Percentiles rank a stretch among this genome's conserved stretches.
Evolutionary conservation across 2,113 vertebrate species (phyloP).

Genomic region (Todiramphus chloris): DNA sequence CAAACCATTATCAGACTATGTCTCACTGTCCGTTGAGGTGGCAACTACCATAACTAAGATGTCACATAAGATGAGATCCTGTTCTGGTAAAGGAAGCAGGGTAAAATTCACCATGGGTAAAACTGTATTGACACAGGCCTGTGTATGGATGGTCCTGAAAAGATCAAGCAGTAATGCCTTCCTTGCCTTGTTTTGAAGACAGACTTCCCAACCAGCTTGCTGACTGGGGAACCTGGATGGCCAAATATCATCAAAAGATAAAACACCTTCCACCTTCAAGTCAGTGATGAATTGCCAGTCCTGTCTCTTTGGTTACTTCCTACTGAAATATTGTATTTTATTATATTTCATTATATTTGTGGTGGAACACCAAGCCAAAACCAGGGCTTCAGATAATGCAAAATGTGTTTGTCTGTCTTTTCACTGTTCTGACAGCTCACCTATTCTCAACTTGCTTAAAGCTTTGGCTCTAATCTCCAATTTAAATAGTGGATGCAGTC

Average conservation of each 20-base stretch:
- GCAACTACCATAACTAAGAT: neutral
- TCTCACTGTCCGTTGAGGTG: fast-evolving
- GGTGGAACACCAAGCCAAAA: neutral
- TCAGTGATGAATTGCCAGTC: neutral
- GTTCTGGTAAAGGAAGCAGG: neutral
- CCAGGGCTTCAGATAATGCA: neutral
- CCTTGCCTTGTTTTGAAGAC: neutral
- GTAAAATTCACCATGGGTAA: neutral
- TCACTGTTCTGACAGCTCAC: neutral
- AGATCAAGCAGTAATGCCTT: neutral
- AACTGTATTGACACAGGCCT: neutral
- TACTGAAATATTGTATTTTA: neutral
- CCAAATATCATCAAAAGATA: neutral
- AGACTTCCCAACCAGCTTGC: neutral
- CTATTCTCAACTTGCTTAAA: neutral
- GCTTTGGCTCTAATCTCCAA: neutral
- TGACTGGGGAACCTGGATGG: neutral
- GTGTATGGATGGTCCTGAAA: neutral
- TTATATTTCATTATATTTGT: neutral
- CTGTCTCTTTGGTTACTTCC: neutral
- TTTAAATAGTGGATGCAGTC: neutral
- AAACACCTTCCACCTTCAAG: neutral
- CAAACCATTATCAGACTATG: neutral
- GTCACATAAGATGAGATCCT: neutral
- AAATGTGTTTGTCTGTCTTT: neutral